A percentile compares a stretch with the other conserved stretches of the same genome.
phyloP scores from a whole-genome alignment of 2,797 vertebrate genomes.

The Clarias pachynema region DNA sequence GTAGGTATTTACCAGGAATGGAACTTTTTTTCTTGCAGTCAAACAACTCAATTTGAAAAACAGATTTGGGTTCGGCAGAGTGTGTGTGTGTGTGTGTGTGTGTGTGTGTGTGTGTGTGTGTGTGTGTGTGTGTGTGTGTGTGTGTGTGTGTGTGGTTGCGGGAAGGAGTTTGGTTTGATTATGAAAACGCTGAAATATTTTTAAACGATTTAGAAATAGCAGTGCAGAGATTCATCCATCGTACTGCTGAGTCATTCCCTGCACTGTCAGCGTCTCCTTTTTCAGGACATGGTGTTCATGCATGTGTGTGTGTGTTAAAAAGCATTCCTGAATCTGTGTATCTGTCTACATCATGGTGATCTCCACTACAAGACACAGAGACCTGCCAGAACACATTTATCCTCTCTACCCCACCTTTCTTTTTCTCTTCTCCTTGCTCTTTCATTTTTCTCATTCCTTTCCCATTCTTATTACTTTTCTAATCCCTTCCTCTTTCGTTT shows the following conservation, averaged over 20 bases:
- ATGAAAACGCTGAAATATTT: background rate
- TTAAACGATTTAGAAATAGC: conserved; percentile 1
- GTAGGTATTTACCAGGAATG: background rate
- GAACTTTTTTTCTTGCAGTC: background rate
- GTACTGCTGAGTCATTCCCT: conserved; percentile 37
- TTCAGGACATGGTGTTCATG: conserved; percentile 15
- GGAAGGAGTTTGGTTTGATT: background rate
- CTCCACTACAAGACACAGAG: conserved; percentile 21
- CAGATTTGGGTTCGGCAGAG: no score
- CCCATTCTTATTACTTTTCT: background rate
- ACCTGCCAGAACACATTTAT: background rate
- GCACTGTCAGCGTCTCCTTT: conserved; percentile 4
- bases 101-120: background rate
- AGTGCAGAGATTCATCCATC: conserved; percentile 2
- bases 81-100: background rate
- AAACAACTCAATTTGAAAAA: background rate
- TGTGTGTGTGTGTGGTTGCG: background rate
- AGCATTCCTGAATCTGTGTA: background rate
- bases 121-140: background rate
- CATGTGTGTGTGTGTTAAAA: conserved; percentile 26
- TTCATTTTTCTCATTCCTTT: background rate
- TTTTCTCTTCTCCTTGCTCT: background rate
- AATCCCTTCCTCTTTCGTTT: background rate
- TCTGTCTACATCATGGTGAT: conserved; percentile 44
- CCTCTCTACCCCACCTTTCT: background rate